Evolutionary conservation across 1,140 invertebrate genomes (phyloP), one percentile per base, ranked within the genome.

Genomic region (Drosophila punjabiensis): DNA sequence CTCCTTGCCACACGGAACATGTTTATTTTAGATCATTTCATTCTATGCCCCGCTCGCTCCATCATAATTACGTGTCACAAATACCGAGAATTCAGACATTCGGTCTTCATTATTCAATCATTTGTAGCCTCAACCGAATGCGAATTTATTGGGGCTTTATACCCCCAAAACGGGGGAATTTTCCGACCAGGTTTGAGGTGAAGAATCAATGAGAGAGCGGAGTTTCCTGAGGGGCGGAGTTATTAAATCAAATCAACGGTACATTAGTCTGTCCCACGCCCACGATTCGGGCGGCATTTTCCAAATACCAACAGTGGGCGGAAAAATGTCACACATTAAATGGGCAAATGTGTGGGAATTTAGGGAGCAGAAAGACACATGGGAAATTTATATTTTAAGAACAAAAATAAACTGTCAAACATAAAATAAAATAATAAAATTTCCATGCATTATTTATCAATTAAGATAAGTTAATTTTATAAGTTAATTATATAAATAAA

Each of bases 241-340:
- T 65, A 78, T 81, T 74, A 87, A 87, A 87, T 87, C 81, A 88
- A 87, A 87, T 87, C 81, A 81, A 70, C 65, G 85, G 45, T 78
- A 81, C 79, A 86, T 86, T 87, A 86, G 63, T 64, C 68, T 47
- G 32, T 28, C 8, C 48, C 48, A n/a, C 52, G 37, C 55, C 55
- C 52, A 35, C 30, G 16, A 48, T 28, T 32, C 28, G 16, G 14
- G 14, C 20, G 20, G 18, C 20, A 58, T 76, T 76, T 48, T 32
- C 13, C 41, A 4, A 41, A 41, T 55, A 30, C n/a, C 32, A 32
- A 53, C 48, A 61, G 56, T 68, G 74, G 75, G 48, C n/a, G 41
- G 24, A 48, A 53, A 56, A 28, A 32, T 33, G 33, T 50, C 43
- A 32, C 13, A 35, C 16, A 11, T 9, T 32, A 71, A 71, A 47